Evolutionary conservation across 2,113 vertebrate species (phyloP).

Genomic region (Nibea coibor): DNA sequence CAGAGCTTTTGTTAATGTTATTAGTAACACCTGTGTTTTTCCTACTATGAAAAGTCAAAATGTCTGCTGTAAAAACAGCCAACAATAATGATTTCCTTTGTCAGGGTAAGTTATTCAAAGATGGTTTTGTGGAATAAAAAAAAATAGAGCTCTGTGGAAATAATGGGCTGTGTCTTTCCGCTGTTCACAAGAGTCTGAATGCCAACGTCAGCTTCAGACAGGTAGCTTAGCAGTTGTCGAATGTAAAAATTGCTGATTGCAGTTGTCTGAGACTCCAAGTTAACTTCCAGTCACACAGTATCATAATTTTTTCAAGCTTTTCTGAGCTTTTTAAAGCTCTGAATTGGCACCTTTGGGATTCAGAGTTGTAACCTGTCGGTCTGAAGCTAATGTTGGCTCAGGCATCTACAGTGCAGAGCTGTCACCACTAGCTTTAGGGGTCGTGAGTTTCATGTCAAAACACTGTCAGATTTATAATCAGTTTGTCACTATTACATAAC

Average conservation of each 20-base stretch:
- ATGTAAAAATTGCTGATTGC: not conserved
- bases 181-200: not conserved
- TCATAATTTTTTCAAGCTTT: not conserved
- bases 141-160: not conserved
- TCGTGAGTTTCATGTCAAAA: not conserved
- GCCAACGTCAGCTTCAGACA: not conserved
- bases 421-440: not conserved
- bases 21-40: not conserved
- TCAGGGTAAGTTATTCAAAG: not conserved
- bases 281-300: not conserved
- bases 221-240: not conserved
- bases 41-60: not conserved
- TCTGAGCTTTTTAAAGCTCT: not conserved
- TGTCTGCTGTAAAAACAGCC: not conserved
- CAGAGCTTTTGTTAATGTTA: not conserved
- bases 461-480: not conserved
- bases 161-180: not conserved
- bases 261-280: not conserved
- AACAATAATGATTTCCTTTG: not conserved
- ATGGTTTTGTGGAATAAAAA: not conserved
- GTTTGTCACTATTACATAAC: not conserved
- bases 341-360: not conserved
- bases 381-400: not conserved
- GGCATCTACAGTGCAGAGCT: not conserved
- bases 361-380: not conserved